phyloP scores from a whole-genome alignment of 2,797 vertebrate species.

The Coregonus ussuriensis region DNA sequence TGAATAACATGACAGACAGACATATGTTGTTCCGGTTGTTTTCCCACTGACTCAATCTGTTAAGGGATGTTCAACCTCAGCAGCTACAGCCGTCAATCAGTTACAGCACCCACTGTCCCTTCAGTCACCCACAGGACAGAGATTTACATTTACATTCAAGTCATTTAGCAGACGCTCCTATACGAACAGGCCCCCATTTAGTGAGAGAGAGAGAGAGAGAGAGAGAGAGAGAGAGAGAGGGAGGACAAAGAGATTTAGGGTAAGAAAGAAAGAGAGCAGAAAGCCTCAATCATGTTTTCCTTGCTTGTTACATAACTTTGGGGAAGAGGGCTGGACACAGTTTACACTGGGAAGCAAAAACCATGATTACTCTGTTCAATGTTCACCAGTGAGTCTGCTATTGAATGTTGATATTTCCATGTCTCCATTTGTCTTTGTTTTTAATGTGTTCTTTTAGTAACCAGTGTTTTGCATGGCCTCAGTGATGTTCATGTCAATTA shows the following conservation, averaged over 20 bases:
- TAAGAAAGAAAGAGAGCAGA: not conserved
- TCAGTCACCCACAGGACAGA: too few relatives aligned
- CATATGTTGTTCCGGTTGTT: too few relatives aligned
- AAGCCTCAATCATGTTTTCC: not conserved
- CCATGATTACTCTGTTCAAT: not conserved
- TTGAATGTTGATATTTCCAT: not conserved
- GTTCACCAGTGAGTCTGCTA: not conserved
- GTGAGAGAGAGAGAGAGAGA: constrained; percentile 1
- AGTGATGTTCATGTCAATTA: not conserved
- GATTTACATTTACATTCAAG: too few relatives aligned
- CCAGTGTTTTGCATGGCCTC: not conserved
- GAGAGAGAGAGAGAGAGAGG: not conserved
- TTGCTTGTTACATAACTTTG: not conserved
- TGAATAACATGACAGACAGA: too few relatives aligned
- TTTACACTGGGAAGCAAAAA: not conserved
- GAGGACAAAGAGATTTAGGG: too few relatives aligned
- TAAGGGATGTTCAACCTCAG: too few relatives aligned
- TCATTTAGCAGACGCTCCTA: too few relatives aligned
- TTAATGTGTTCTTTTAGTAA: not conserved
- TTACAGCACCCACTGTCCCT: too few relatives aligned
- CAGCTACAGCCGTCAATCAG: too few relatives aligned
- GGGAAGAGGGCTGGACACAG: not conserved
- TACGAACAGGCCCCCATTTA: too few relatives aligned
- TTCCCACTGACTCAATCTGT: too few relatives aligned
- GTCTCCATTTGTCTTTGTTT: not conserved